These are phyloP conservation scores for Poecile montanus DNA, from an alignment of 2,797 vertebrate species.

Conservation along the genomic window DNA sequence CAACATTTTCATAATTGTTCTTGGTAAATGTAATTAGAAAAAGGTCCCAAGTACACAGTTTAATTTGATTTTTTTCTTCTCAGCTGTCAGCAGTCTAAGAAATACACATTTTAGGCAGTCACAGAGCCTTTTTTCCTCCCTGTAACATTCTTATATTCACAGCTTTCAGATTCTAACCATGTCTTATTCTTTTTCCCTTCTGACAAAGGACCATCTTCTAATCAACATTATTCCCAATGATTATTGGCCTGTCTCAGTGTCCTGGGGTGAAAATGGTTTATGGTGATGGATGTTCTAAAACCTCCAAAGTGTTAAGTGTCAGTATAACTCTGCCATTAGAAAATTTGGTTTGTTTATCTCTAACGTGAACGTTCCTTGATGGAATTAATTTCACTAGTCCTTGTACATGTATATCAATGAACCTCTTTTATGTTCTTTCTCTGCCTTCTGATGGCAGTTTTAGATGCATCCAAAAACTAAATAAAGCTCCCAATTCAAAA, in stretches of 20 bases:
- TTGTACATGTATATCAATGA: background rate
- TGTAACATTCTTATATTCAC: background rate
- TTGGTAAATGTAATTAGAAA: background rate
- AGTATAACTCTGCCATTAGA: background rate
- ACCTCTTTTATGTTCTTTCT: background rate
- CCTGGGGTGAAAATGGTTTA: background rate
- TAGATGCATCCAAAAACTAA: background rate
- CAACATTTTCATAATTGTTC: background rate
- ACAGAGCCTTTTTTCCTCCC: background rate
- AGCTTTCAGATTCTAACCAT: background rate
- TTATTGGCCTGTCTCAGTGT: background rate
- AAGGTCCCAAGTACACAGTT: background rate
- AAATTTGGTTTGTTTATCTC: background rate
- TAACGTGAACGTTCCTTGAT: background rate
- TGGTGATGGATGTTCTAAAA: background rate
- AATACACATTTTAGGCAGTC: background rate
- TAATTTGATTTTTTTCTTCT: background rate
- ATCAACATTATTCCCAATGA: background rate
- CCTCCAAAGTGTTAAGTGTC: background rate
- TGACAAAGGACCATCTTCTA: background rate
- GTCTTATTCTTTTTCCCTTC: background rate
- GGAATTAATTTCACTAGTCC: background rate
- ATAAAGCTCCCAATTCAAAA: background rate
- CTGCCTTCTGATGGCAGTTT: background rate
- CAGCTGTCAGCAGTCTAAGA: background rate